These are phyloP conservation scores for Pteronotus mesoamericanus DNA, from an alignment of 2,797 vertebrate genomes.

Conservation along the genomic window DNA sequence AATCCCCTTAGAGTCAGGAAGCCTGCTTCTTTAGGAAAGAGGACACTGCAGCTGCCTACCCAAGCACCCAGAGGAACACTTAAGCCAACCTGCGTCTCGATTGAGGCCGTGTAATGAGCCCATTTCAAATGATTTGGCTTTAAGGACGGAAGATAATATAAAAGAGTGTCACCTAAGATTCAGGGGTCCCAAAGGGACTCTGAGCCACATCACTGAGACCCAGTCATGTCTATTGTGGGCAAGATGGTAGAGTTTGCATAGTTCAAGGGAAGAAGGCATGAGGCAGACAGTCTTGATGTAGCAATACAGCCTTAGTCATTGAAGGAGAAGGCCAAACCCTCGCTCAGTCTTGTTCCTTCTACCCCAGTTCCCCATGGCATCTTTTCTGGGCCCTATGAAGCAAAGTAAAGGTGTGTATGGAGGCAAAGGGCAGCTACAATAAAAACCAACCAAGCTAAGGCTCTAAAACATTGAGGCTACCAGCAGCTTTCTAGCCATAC, in stretches of 20 bases:
- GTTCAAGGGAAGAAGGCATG: background rate
- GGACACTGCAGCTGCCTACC: background rate
- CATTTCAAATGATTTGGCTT: constrained; percentile 16
- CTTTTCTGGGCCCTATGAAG: background rate
- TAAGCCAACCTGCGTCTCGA: background rate
- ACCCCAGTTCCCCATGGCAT: background rate
- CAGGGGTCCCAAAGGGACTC: background rate
- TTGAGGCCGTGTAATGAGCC: background rate
- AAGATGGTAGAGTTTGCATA: background rate
- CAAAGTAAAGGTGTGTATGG: background rate
- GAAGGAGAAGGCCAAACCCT: background rate
- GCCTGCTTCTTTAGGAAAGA: constrained; percentile 24
- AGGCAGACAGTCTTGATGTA: background rate
- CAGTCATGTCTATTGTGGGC: background rate
- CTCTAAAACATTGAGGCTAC: background rate
- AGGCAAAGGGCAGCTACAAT: background rate
- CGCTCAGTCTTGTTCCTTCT: background rate
- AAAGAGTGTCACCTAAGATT: background rate
- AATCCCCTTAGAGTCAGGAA: background rate
- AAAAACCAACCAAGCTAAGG: background rate
- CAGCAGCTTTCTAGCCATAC: background rate
- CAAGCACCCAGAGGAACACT: background rate
- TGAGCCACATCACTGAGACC: background rate
- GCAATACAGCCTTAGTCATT: background rate
- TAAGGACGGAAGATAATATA: background rate